Conservation (phyloP, 2,797 vertebrate species). For the Sarcoramphus papa region DNA sequence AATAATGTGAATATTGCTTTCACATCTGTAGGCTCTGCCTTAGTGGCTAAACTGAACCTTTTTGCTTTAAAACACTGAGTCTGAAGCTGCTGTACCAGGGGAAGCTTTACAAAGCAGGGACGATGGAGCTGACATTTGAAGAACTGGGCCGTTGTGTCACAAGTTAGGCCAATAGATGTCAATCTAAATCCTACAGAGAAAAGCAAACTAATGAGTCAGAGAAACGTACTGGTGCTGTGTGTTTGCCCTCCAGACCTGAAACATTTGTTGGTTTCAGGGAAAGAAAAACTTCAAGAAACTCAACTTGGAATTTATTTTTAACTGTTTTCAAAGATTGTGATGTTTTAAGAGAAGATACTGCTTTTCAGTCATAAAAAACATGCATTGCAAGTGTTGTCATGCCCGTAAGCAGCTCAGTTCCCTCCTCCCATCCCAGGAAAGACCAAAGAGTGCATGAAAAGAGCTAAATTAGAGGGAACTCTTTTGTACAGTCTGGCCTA, state of each 20-base stretch:
- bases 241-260: slow-evolving; percentile 27
- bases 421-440: neutral
- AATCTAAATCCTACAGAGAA: slow-evolving; percentile 58
- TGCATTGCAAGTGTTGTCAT: neutral
- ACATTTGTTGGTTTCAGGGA: slow-evolving; percentile 2
- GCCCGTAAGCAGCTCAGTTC: neutral
- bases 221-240: neutral
- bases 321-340: neutral
- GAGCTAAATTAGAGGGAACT: neutral
- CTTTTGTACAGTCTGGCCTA: neutral
- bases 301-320: neutral
- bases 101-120: slow-evolving; percentile 14
- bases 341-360: neutral
- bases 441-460: neutral
- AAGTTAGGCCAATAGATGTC: slow-evolving; percentile 60
- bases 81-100: neutral
- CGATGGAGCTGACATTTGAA: slow-evolving; percentile 46
- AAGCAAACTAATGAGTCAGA: slow-evolving; percentile 50
- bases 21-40: neutral
- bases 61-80: slow-evolving; percentile 4
- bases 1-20: neutral
- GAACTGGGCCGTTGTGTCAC: neutral
- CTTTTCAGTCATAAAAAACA: neutral
- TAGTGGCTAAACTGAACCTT: neutral
- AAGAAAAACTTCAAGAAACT: slow-evolving; percentile 16